Conservation (phyloP, 2,888 invertebrate species). For the Osmoderma eremita region DNA sequence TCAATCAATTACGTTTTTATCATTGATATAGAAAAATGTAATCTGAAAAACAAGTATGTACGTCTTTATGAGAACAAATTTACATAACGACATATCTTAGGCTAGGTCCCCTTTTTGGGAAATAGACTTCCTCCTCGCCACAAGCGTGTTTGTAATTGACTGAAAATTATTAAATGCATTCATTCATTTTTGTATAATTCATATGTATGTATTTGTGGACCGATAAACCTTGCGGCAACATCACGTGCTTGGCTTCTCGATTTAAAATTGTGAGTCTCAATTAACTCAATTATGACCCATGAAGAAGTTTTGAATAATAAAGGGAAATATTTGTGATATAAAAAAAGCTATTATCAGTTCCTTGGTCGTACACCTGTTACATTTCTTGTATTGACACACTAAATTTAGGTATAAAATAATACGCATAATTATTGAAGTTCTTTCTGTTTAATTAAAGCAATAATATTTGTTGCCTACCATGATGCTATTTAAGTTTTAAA, state of each 20-base stretch:
- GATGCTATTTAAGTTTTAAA: no score
- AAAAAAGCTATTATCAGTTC: no score
- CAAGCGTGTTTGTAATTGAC: constrained; percentile 11
- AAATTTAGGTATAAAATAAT: no score
- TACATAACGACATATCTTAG: constrained; percentile 13
- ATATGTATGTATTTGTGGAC: no score
- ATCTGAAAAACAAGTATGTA: not conserved
- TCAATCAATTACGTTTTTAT: constrained; percentile 28
- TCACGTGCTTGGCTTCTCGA: no score
- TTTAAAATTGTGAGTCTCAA: no score
- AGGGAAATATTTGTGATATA: constrained; percentile 6
- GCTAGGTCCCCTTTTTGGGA: not conserved
- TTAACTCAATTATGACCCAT: no score
- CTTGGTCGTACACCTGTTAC: no score
- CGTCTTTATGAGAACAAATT: not conserved
- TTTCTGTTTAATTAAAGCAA: not conserved
- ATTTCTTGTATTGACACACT: no score
- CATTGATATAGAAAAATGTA: not conserved
- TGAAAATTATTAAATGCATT: constrained; percentile 35
- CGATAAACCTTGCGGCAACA: no score
- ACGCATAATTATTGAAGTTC: not conserved
- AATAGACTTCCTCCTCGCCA: not conserved
- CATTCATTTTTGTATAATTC: no score
- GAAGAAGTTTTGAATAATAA: no score
- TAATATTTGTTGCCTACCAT: not conserved